phyloP scores from a whole-genome alignment of 2,113 vertebrate species.

The Ctenodactylus gundi region DNA sequence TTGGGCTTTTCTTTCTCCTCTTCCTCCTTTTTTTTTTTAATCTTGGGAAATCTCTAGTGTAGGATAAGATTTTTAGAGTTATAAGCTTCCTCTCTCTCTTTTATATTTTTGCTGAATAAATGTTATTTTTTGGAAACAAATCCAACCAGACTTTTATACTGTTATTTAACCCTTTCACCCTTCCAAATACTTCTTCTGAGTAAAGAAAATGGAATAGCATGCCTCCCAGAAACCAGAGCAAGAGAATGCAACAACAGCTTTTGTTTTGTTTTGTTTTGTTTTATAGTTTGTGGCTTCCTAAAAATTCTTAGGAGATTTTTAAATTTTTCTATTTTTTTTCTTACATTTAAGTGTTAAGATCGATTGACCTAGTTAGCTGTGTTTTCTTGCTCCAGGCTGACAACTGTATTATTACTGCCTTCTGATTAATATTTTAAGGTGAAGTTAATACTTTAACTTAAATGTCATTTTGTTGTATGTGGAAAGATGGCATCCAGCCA shows the following conservation, averaged over 20 bases:
- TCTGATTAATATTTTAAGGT: constrained; percentile 78
- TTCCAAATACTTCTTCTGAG: not conserved
- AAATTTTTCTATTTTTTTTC: not conserved
- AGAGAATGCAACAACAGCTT: not conserved
- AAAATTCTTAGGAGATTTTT: not conserved
- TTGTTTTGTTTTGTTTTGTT: no score
- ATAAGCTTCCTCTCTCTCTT: not conserved
- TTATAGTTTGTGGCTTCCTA: not conserved
- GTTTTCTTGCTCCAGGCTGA: constrained; percentile 40
- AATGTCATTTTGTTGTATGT: constrained; percentile 77
- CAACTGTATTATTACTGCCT: constrained; percentile 51
- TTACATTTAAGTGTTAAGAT: not conserved
- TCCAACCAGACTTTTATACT: not conserved
- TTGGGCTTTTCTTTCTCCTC: not conserved
- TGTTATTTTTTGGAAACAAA: not conserved
- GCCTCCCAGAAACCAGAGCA: not conserved
- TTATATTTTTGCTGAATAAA: not conserved
- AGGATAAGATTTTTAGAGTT: not conserved
- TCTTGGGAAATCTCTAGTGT: no score
- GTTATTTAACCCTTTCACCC: not conserved
- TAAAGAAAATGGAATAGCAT: not conserved
- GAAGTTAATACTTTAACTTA: constrained; percentile 80
- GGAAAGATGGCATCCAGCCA: constrained; percentile 72
- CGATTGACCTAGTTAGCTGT: not conserved
- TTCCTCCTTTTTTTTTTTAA: not conserved